Conservation (phyloP, 2,888 invertebrate genomes). For the Drosophila lacicola region DNA sequence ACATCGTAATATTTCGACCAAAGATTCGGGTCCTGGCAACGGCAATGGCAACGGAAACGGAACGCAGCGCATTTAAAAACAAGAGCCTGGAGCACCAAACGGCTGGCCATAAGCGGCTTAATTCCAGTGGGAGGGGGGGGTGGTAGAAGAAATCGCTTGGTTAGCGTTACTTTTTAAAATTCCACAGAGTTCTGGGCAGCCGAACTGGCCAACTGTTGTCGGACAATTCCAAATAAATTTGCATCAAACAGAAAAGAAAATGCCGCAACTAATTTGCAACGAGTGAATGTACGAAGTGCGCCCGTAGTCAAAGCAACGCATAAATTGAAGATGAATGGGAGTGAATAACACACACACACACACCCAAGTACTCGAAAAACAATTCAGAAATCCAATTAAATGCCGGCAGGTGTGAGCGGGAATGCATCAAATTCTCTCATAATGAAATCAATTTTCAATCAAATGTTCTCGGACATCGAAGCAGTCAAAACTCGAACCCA, state of each 20-base stretch:
- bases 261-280: constrained; percentile 67
- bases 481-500: constrained; percentile 30
- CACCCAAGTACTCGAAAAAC: constrained; percentile 1
- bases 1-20: constrained; percentile 61
- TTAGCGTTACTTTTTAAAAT: constrained; percentile 30
- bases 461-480: constrained; percentile 55
- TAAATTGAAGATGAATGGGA: not conserved
- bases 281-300: constrained; percentile 3
- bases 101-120: constrained; percentile 74
- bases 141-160: not conserved
- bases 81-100: constrained; percentile 42
- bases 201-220: constrained; percentile 19
- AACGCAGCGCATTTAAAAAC: constrained; percentile 56
- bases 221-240: constrained; percentile 56
- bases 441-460: constrained; percentile 84
- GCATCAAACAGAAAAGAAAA: constrained; percentile 39
- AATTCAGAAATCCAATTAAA: constrained; percentile 45
- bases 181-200: constrained; percentile 30
- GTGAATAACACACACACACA: constrained; percentile 3
- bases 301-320: constrained; percentile 18
- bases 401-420: constrained; percentile 32
- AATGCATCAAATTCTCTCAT: constrained; percentile 70
- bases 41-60: constrained; percentile 28
- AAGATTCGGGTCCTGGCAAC: constrained; percentile 36
- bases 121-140: constrained; percentile 24